Evolutionary conservation across 2,797 vertebrate species (phyloP), one percentile per base, ranked within the genome.

Genomic region (Echeneis naucrates): DNA sequence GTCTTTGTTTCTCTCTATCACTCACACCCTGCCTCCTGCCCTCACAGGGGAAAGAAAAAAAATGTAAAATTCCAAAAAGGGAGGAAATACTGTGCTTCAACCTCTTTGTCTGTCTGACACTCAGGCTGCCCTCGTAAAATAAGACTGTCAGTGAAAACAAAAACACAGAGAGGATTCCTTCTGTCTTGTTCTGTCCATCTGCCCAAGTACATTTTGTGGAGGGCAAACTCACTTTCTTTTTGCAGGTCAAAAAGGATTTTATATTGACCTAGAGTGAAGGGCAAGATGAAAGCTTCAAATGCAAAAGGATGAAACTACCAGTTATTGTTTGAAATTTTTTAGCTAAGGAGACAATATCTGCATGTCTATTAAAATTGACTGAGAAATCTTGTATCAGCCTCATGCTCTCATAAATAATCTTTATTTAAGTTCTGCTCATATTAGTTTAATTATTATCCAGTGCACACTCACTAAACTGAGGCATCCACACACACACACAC

Each of bases 1-100:
- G 89, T 92, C 91, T 93, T 91, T 92, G 90, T 93, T 73, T 84
- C 60, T 37, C 68, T 75, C 74, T 74, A 77, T 84, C 88, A 87
- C 82, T 81, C 86, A 69, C 86, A 79, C 76, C 70, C 85, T 45
- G 44, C 66, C 81, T 67, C 77, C 80, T 76, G 72, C 72, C 60
- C 72, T 70, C 47, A 17, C 33, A 59, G 45, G 5, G 23, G 30
- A 19, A 5, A 26, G 69, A 38, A 59, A 61, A 55, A 56, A 80
- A 70, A 78, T 60, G 54, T 80, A 61, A 83, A 82, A 88, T 82
- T 71, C 19, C 16, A 48, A 69, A 78, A 60, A 54, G 35, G 66
- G 52, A 58, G 60, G 72, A 89, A 79, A 84, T 75, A 89, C 81
- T 80, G 75, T 84, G 67, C 82, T 60, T 79, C 62, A 58, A 47